Base-by-base conservation (phyloP, 1,140 invertebrate species). In the Papilio helenus region DNA sequence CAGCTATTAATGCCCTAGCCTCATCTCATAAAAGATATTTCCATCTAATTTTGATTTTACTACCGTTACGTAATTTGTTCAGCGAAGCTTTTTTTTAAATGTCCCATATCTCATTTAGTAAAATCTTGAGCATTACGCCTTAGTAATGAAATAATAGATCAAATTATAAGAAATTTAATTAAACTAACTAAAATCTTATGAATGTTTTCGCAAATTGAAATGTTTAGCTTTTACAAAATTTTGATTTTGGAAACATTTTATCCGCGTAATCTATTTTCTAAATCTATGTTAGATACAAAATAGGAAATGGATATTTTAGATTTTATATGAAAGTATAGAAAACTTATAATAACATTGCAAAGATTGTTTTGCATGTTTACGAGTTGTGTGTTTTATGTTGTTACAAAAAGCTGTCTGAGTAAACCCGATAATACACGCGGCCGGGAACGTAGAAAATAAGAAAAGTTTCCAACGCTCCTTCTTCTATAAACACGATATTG, bases 381-480 rank as follows among this genome's bases (percentile, higher is more conserved):
- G 72, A 81, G 82, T 80, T 82, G 72, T 82, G 74, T 76, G 26
- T 44, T 3, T 73, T 46, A 46, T 39, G 34, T 39, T 44, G 16
- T 72, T 49, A 73, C 42, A 44, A 74, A 74, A 49, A 49, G 72
- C 42, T 74, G 39, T 14, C 42, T 49, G 72, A 3, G 72, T 44
- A 20, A 74, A 46, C 72, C 39, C 72, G 77, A 83, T 81, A 82
- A 82, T 81, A 79, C 82, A 83, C 81, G 80, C 83, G 83, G 83
- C 80, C 83, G 85, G 86, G 86, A 89, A 86, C 84, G 72, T 49
- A 74, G 85, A 84, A 86, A 88, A 89, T 88, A 87, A 82, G 87
- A 88, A 87, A 89, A 89, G 85, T 88, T 90, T 85, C 87, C 83
- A 80, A 72, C 77, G 79, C 82, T 79, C 71, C 80, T 82, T 89